Evolutionary conservation across 2,113 vertebrate genomes (phyloP), one percentile per base, ranked within the genome.

Genomic region (Eclectus roratus): DNA sequence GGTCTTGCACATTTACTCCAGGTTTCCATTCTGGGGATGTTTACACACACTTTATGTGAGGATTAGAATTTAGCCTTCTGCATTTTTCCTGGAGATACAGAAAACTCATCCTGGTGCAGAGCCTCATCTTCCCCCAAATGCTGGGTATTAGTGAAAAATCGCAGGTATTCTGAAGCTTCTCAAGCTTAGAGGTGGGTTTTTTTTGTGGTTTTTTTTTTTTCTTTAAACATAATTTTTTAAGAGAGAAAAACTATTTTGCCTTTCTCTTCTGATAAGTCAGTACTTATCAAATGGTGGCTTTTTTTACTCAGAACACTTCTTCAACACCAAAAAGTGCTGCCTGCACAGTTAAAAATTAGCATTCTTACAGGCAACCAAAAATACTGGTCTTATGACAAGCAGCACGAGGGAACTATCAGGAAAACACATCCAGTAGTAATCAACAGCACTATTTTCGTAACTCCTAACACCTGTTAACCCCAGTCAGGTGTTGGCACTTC

Each of bases 401-500:
- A 44, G 7, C 2, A 6, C 0, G 0, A 46, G 19, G 25, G 24
- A 80, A 81, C 39, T 24, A 10, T 21, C 16, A 91, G 31, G 25
- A 76, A 89, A 91, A 31, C 46, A 61, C 31, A 66, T 11, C 17
- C n/a, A 25, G 13, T 0, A 77, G 50, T 4, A 28, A 85, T 35
- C n/a, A 69, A 39, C 64, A 88, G 35, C 55, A 28, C 11, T 6
- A 17, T 86, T 93, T 92, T 65, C 12, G 10, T 53, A 88, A 60
- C 60, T 86, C 60, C 47, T 52, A 49, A 49, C 85, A 91, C 73
- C 81, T 88, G 79, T 74, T 93, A 76, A 71, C 17, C 43, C 29
- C 35, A 68, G 53, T 47, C 88, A 93, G 94, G 91, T 86, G 85
- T 63, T 84, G 83, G 49, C 55, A 93, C 23, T 93, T 92, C 64